Conservation (phyloP, 1,140 invertebrate genomes). For the Holcopasites calliopsidis region DNA sequence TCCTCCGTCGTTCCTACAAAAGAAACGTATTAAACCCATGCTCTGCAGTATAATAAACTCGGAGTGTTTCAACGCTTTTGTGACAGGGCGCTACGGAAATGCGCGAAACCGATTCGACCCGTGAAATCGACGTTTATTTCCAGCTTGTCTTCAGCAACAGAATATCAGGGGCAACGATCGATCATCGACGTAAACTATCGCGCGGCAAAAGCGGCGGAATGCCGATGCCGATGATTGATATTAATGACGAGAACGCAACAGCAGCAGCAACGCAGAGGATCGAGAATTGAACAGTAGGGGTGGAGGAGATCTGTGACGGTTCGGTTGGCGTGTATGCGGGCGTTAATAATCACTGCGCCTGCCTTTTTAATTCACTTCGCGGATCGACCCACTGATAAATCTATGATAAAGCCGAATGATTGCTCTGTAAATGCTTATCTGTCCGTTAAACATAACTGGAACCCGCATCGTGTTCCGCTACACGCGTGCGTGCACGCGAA, state of each 20-base stretch:
- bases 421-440: slow-evolving; percentile 66
- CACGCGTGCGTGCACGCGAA: not conserved
- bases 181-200: slow-evolving; percentile 21
- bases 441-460: slow-evolving; percentile 50
- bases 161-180: slow-evolving; percentile 21
- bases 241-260: slow-evolving; percentile 52
- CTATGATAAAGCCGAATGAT: slow-evolving; percentile 62
- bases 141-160: slow-evolving; percentile 27
- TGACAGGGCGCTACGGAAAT: not conserved
- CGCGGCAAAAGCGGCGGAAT: slow-evolving; percentile 36
- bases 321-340: slow-evolving; percentile 28
- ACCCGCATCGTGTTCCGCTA: slow-evolving; percentile 22
- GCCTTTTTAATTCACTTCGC: slow-evolving; percentile 65
- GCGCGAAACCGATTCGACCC: not conserved
- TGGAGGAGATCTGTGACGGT: not conserved
- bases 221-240: slow-evolving; percentile 62
- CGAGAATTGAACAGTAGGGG: not conserved
- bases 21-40: slow-evolving; percentile 27
- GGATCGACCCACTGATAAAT: slow-evolving; percentile 51
- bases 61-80: no score
- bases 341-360: slow-evolving; percentile 61
- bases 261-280: not conserved
- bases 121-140: slow-evolving; percentile 37
- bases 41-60: not conserved
- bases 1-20: not conserved